Evolutionary conservation across 35 echinoderm and acorn worm species (phyloP).

Genomic region (Ophioderma brevispina): DNA sequence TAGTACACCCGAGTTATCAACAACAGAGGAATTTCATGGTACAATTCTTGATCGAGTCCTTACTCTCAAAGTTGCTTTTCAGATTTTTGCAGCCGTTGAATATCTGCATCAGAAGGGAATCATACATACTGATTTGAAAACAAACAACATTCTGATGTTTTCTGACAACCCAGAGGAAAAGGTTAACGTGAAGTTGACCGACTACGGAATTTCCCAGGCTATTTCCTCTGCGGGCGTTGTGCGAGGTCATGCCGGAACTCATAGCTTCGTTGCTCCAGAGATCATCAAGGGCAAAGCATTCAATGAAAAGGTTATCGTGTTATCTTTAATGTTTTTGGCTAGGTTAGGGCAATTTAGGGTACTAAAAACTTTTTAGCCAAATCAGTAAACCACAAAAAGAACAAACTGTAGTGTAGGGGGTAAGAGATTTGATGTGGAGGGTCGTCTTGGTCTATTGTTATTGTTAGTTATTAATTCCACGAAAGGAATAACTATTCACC

Average conservation of each 20-base stretch:
- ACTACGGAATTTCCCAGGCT: conserved; percentile 62
- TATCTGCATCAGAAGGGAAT: conserved; percentile 56
- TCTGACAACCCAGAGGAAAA: conserved; percentile 20
- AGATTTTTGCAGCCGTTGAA: conserved; percentile 35
- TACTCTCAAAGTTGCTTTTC: conserved; percentile 59
- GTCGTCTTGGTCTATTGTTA: no score
- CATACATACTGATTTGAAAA: conserved; percentile 73
- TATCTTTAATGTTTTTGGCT: no score
- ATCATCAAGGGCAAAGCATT: conserved; percentile 42
- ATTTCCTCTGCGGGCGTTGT: conserved; percentile 41
- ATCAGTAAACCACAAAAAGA: no score
- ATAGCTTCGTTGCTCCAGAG: conserved; percentile 70
- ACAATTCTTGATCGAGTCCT: conserved; percentile 25
- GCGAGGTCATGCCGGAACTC: conserved; percentile 33
- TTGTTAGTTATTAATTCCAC: no score
- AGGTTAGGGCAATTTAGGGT: no score
- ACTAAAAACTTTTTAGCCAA: no score
- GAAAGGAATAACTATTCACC: no score
- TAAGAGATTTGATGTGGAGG: no score
- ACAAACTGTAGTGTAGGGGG: no score
- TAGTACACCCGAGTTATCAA: not conserved
- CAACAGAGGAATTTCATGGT: not conserved
- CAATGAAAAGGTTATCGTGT: conserved; percentile 76
- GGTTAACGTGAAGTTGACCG: conserved; percentile 64
- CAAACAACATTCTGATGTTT: conserved; percentile 69